Evolutionary conservation across 2,113 vertebrate genomes (phyloP), one percentile per base, ranked within the genome.

Genomic region (Peromyscus polionotus): DNA sequence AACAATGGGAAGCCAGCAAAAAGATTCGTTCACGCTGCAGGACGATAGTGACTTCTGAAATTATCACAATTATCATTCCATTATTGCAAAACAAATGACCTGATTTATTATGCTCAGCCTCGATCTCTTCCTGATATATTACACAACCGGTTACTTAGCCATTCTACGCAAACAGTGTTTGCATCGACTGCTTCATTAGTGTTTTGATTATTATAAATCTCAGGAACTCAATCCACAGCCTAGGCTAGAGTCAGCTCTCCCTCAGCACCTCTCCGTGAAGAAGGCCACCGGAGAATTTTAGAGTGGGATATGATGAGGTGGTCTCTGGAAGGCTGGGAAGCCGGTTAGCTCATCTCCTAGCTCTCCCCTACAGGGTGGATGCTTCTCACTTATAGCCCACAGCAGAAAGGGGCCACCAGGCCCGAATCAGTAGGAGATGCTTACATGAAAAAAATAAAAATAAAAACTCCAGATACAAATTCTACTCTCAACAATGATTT

Each of bases 41-140:
- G 97, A 97, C 67, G 96, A 96, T 94, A 97, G 98, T 90, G 91
- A 98, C 98, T 98, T 98, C 98, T 98, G 98, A 98, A 98, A 98
- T 97, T 98, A 98, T 98, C 98, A 97, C 98, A 98, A 98, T 98
- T 98, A 98, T 97, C n/a, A 72, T 92, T 95, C 94, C 97, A 94
- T 98, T 98, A 96, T 97, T 94, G 97, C 0, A 84, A 98, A 98
- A 98, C 92, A 98, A 98, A 97, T 93, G 97, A 96, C 95, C 98
- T 97, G 97, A 98, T 97, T 90, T 88, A 98, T 97, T 97, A 88
- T 75, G 75, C 96, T 68, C 2, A 88, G 96, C 51, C 95, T 93
- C 97, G 95, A 93, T 97, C 90, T 87, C 97, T 93, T 97, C 97
- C 98, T 98, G 98, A 98, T 98, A 84, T 77, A 97, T 95, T 98